These are phyloP conservation scores for Anguilla megastoma DNA, from an alignment of 2,797 vertebrate genomes.

Conservation along the genomic window DNA sequence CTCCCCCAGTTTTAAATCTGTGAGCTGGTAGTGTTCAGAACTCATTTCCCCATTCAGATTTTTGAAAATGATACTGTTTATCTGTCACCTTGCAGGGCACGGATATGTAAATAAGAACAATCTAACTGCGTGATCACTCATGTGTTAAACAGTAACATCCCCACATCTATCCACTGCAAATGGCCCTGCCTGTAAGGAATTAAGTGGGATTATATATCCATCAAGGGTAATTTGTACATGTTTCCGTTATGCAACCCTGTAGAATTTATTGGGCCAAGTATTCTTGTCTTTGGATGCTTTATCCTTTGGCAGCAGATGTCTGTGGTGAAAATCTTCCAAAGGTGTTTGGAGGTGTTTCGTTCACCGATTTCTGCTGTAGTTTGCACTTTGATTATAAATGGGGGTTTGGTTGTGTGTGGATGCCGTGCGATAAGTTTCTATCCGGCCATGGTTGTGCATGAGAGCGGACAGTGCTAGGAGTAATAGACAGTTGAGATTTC, in stretches of 20 bases:
- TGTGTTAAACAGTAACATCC: not conserved
- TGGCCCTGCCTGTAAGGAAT: not conserved
- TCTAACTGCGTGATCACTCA: not conserved
- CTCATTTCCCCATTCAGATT: not conserved
- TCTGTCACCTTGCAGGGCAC: not conserved
- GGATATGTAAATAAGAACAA: not conserved
- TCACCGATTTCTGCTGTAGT: not conserved
- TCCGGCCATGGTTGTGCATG: not conserved
- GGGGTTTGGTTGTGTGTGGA: not conserved
- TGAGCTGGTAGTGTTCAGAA: not conserved
- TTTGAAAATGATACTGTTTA: not conserved
- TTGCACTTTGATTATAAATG: not conserved
- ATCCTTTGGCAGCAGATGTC: not conserved
- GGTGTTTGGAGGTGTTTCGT: not conserved
- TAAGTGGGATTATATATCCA: not conserved
- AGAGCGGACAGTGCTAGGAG: not conserved
- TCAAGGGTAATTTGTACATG: slow-evolving; percentile 9
- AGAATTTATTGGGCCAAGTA: not conserved
- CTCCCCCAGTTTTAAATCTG: not conserved
- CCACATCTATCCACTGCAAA: not conserved
- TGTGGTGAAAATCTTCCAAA: not conserved
- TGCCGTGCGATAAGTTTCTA: not conserved
- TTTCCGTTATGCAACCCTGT: slow-evolving; percentile 16
- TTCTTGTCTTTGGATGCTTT: not conserved
- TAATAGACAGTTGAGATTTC: not conserved